Conservation (phyloP, 2,797 vertebrate genomes). For the Prunella strophiata region DNA sequence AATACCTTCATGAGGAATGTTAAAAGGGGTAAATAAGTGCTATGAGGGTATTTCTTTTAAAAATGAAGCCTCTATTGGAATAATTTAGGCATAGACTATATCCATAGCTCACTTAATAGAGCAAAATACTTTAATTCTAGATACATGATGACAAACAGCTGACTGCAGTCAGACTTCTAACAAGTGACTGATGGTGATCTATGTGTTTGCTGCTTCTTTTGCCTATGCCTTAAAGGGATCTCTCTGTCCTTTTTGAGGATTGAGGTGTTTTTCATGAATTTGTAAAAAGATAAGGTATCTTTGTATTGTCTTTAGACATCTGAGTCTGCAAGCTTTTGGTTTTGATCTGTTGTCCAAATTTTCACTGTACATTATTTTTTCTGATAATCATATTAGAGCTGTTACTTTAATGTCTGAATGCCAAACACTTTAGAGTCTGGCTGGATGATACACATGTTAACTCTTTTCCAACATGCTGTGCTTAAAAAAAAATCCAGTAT, state of each 20-base stretch:
- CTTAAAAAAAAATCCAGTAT: not conserved
- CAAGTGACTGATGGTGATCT: not conserved
- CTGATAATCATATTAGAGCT: not conserved
- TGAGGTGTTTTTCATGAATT: not conserved
- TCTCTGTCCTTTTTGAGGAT: not conserved
- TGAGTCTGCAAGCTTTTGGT: not conserved
- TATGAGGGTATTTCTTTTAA: not conserved
- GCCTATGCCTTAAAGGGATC: not conserved
- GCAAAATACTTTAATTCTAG: not conserved
- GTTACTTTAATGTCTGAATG: not conserved
- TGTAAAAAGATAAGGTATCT: not conserved
- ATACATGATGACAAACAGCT: rapidly evolving
- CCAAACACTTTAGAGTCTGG: not conserved
- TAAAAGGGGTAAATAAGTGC: not conserved
- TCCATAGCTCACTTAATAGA: not conserved
- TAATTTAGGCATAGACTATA: not conserved
- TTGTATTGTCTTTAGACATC: not conserved
- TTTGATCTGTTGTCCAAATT: not conserved
- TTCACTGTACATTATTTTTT: not conserved
- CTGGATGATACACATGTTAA: not conserved
- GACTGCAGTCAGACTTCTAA: not conserved
- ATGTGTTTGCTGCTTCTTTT: not conserved
- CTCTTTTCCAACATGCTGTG: not conserved
- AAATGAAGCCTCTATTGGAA: not conserved
- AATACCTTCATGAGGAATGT: not conserved